phyloP scores from a whole-genome alignment of 1,140 invertebrate species.

The Paralvinella palmiformis region DNA sequence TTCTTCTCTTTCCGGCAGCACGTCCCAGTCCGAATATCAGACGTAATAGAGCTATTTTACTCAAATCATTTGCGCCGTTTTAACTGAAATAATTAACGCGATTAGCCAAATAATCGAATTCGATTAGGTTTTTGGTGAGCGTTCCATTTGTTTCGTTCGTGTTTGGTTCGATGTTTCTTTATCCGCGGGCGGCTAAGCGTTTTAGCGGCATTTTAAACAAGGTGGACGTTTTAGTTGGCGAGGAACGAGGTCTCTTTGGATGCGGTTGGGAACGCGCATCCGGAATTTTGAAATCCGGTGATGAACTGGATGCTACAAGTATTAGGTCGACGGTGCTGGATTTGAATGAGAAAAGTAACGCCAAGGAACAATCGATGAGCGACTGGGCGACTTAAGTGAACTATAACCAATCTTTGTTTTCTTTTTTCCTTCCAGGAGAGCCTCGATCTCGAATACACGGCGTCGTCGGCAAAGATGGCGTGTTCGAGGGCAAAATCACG shows the following conservation, averaged over 20 bases:
- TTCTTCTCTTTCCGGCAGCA: neutral
- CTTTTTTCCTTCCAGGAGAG: neutral
- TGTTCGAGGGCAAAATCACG: conserved; percentile 80
- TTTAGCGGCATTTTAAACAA: no score
- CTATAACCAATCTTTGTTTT: no score
- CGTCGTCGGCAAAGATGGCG: conserved; percentile 74
- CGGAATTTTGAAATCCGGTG: no score
- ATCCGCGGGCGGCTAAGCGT: neutral
- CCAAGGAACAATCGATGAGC: no score
- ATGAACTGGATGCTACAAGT: no score
- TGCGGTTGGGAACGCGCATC: no score
- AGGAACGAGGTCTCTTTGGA: no score
- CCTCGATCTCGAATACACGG: conserved; percentile 62
- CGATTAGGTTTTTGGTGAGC: neutral
- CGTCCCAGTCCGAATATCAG: neutral
- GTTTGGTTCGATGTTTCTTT: neutral
- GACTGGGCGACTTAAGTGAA: no score
- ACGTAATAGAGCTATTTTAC: neutral
- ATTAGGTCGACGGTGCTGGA: no score
- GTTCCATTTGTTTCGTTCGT: neutral
- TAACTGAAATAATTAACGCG: neutral
- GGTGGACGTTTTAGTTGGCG: no score
- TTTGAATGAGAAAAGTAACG: no score
- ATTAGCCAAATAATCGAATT: neutral
- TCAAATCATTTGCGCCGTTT: neutral